Base-by-base conservation (phyloP, 1,140 invertebrate species). In the Papilio aristodemus region DNA sequence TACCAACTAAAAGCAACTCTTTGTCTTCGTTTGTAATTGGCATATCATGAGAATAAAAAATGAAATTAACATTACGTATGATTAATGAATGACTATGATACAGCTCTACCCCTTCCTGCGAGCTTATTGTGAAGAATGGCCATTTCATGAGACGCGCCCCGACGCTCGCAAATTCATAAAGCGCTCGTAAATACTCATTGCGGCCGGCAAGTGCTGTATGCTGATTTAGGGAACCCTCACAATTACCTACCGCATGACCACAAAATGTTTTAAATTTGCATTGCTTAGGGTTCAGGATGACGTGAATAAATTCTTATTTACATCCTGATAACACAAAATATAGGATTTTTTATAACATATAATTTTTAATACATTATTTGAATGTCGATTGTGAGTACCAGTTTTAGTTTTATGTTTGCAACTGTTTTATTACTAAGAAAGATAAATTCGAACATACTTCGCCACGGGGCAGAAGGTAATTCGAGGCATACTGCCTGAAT, bases 91-190 rank as follows among this genome's bases (percentile, higher is more conserved):
- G 73, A 78, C 77, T 76, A 17, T 25, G 46, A 17, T 27, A n/a
- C 43, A 72, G 70, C 58, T 68, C 39, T 41, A 38, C 25, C 60
- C 39, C 22, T 64, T 25, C 37, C 60, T 41, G 37, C 11, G 50
- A 43, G 73, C 62, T 79, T 79, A 86, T 87, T 79, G 83, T 79
- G 74, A 90, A 87, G 86, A 90, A 90, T 90, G 79, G 78, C 60
- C 64, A 71, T 88, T 88, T 84, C 83, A 87, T 87, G 77, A 79
- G 71, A 43, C 38, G 62, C 72, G 66, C 72, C 64, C 72, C 60
- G 74, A 38, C 69, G 79, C 81, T 85, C 87, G 87, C 86, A 84
- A 83, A 86, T 85, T 86, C 85, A 89, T 90, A 82, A 84, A 79
- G 72, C 58, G 71, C 62, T 69, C 78, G 78, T 89, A 87, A 85